Conservation (phyloP, 2,888 invertebrate genomes). For the Agrochola circellaris region DNA sequence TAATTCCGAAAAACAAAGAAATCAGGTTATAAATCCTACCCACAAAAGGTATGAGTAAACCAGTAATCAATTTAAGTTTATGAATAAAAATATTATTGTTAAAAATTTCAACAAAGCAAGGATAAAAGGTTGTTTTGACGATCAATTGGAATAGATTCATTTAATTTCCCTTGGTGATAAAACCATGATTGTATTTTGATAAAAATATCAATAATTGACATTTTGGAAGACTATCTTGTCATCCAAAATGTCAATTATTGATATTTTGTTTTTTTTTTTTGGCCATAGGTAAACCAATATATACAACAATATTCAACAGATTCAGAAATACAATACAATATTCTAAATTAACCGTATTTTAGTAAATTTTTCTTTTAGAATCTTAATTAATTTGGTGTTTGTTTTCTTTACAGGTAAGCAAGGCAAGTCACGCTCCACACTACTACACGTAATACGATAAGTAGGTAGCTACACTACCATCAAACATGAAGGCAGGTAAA, state of each 20-base stretch:
- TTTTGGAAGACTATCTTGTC: not conserved
- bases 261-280: too few relatives aligned
- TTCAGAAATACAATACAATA: not conserved
- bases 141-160: constrained; percentile 1
- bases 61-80: constrained; percentile 9
- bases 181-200: not conserved
- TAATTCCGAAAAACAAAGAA: not conserved
- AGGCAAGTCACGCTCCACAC: constrained; percentile 49
- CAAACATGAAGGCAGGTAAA: not conserved
- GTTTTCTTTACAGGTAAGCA: constrained; percentile 58
- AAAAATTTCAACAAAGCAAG: not conserved
- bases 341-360: not conserved
- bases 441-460: constrained; percentile 19
- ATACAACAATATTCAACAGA: not conserved
- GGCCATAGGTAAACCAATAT: not conserved
- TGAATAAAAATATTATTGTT: constrained; percentile 7
- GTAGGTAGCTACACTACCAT: not conserved
- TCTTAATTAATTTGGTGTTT: constrained; percentile 15
- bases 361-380: not conserved
- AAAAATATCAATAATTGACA: not conserved
- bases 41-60: not conserved
- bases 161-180: not conserved
- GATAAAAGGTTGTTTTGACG: constrained; percentile 11
- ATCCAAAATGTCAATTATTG: too few relatives aligned
- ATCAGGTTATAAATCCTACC: not conserved